phyloP scores from a whole-genome alignment of 2,888 invertebrate genomes.

The Dasysyrphus albostriatus region DNA sequence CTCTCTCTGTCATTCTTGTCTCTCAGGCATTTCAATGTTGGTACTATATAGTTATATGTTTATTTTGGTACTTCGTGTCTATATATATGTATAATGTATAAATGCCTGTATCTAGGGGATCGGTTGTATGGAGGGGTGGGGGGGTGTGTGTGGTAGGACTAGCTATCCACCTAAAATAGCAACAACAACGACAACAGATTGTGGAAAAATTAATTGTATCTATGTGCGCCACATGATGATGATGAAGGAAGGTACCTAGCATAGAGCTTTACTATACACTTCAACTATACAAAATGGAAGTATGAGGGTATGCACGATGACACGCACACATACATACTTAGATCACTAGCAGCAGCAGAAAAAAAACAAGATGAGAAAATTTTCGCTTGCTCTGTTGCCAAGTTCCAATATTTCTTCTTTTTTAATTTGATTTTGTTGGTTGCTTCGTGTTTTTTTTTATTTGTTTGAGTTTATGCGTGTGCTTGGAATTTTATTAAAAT shows the following conservation, averaged over 20 bases:
- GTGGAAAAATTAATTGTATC: conserved; percentile 74
- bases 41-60: conserved; percentile 40
- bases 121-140: background rate
- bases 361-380: conserved; percentile 65
- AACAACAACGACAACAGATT: conserved; percentile 63
- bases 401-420: conserved; percentile 53
- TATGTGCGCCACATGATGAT: conserved; percentile 66
- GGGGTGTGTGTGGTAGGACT: background rate
- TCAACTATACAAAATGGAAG: conserved; percentile 57
- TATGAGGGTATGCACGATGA: conserved; percentile 9
- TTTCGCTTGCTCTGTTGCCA: conserved; percentile 68
- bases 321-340: conserved; percentile 24
- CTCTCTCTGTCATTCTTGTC: conserved; percentile 58
- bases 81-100: background rate
- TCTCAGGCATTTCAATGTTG: conserved; percentile 57
- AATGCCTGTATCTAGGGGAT: background rate
- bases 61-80: conserved; percentile 65
- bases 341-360: background rate
- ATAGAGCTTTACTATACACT: conserved; percentile 41
- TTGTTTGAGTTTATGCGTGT: conserved; percentile 58
- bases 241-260: conserved; percentile 38
- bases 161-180: conserved; percentile 44
- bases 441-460: conserved; percentile 28
- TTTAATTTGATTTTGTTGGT: conserved; percentile 23
- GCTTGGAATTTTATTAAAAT: conserved; percentile 73